A percentile compares a stretch with the other conserved stretches of the same genome.
Evolutionary conservation across 2,797 vertebrate species (phyloP).

Genomic region (Halcyon leucocephala): DNA sequence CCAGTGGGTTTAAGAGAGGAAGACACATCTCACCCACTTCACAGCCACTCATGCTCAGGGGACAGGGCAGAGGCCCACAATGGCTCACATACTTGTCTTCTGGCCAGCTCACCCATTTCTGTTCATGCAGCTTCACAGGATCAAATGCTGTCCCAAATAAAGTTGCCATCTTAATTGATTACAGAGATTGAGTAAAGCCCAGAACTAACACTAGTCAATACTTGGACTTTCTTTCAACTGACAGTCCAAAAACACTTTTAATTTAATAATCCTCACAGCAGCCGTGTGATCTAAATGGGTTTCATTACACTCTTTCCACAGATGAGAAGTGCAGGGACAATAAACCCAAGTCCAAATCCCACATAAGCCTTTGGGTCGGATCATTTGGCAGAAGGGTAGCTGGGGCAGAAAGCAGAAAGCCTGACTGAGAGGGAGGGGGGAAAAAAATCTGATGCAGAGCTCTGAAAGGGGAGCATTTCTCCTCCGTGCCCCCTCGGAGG

Average conservation of each 20-base stretch:
- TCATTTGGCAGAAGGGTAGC: not conserved
- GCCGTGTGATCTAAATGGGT: fast-evolving
- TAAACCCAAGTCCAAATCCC: not conserved
- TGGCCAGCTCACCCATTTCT: not conserved
- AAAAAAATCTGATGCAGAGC: not conserved
- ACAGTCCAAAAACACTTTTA: not conserved
- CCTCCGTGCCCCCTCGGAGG: not conserved
- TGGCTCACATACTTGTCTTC: fast-evolving
- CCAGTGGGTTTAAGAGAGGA: not conserved
- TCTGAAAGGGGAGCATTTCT: not conserved
- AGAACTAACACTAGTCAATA: not conserved
- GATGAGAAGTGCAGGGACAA: not conserved
- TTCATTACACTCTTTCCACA: not conserved
- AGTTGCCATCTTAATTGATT: not conserved
- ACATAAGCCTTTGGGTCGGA: not conserved
- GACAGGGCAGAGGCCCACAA: not conserved
- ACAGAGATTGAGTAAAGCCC: not conserved
- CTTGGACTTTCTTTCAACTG: not conserved
- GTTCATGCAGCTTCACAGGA: fast-evolving
- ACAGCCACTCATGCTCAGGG: fast-evolving
- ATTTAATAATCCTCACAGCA: not conserved
- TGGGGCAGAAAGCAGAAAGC: not conserved
- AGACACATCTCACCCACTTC: fast-evolving
- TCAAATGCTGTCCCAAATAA: not conserved
- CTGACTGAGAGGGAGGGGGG: not conserved